Evolutionary conservation across 2,797 vertebrate genomes (phyloP).

Genomic region (Alca torda): DNA sequence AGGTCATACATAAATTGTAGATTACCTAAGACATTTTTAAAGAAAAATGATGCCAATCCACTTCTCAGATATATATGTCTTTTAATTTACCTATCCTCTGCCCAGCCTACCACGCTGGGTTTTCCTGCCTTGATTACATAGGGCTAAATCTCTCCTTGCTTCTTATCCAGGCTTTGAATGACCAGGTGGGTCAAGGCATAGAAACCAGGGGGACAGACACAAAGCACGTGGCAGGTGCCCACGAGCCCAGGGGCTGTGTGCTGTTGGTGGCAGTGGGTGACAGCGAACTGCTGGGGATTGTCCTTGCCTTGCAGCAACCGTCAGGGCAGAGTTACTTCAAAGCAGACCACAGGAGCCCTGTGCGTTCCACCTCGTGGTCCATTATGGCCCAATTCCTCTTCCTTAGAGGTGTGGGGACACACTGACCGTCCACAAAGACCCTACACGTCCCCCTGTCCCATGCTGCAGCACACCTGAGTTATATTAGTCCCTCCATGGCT

Average conservation of each 20-base stretch:
- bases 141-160: not conserved
- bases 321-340: not conserved
- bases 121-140: rapidly evolving
- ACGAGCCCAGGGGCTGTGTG: rapidly evolving
- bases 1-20: not conserved
- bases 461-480: not conserved
- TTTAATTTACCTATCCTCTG: not conserved
- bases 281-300: not conserved
- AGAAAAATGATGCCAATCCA: not conserved
- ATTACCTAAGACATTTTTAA: not conserved
- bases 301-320: not conserved
- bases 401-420: not conserved
- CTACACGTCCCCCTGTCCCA: not conserved
- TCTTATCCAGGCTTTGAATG: not conserved
- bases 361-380: rapidly evolving
- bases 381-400: not conserved
- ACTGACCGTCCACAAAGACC: not conserved
- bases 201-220: not conserved
- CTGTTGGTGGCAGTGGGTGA: not conserved
- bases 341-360: not conserved
- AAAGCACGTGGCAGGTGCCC: rapidly evolving
- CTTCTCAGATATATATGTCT: not conserved
- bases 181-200: not conserved
- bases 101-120: not conserved
- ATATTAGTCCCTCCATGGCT: not conserved